phyloP scores from a whole-genome alignment of 2,797 vertebrate species.

The Saguinus oedipus region DNA sequence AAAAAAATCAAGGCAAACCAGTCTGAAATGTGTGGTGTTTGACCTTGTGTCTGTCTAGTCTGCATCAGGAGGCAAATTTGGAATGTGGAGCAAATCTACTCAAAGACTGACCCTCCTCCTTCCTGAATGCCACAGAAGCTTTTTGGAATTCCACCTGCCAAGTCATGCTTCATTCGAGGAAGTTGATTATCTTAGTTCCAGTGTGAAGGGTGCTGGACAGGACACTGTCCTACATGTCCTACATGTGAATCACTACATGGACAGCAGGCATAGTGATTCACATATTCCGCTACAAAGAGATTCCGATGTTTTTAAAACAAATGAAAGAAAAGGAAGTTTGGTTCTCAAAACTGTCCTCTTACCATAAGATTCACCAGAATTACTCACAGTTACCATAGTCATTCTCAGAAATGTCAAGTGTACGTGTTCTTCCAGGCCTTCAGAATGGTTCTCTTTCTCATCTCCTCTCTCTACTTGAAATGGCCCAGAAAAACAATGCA shows the following conservation, averaged over 20 bases:
- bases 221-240: slow-evolving; percentile 78
- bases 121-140: slow-evolving; percentile 87
- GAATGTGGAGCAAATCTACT: slow-evolving; percentile 89
- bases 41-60: slow-evolving; percentile 86
- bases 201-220: slow-evolving; percentile 87
- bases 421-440: slow-evolving; percentile 17
- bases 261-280: slow-evolving; percentile 89
- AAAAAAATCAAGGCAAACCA: slow-evolving; percentile 77
- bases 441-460: background rate
- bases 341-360: slow-evolving; percentile 79
- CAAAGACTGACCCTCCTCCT: slow-evolving; percentile 86
- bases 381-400: slow-evolving; percentile 65
- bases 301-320: slow-evolving; percentile 85
- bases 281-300: slow-evolving; percentile 89
- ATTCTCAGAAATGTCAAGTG: slow-evolving; percentile 65
- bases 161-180: slow-evolving; percentile 85
- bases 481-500: background rate
- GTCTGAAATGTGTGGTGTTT: slow-evolving; percentile 76
- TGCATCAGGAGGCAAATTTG: slow-evolving; percentile 88
- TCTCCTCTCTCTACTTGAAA: background rate
- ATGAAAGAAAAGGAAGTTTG: slow-evolving; percentile 78
- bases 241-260: slow-evolving; percentile 80
- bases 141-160: slow-evolving; percentile 88
- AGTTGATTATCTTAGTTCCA: slow-evolving; percentile 84
- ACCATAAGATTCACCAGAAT: slow-evolving; percentile 76